Evolutionary conservation across 2,888 invertebrate genomes (phyloP).

Genomic region (Pyralis farinalis): DNA sequence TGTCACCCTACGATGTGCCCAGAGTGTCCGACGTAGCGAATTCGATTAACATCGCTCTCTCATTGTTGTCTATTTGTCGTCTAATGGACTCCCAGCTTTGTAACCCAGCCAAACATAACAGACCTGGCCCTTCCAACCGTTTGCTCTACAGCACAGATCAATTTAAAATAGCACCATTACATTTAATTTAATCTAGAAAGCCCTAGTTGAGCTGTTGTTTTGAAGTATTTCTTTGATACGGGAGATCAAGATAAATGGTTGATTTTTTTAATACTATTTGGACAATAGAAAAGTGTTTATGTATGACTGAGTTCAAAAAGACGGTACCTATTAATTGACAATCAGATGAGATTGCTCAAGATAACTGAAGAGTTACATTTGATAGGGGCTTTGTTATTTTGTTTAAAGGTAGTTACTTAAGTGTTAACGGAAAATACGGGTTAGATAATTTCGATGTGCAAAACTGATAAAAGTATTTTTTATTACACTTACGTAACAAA

Average conservation of each 20-base stretch:
- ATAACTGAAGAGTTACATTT: slow-evolving; percentile 34
- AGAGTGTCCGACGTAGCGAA: slow-evolving; percentile 45
- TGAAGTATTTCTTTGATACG: slow-evolving; percentile 18
- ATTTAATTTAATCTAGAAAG: slow-evolving; percentile 16
- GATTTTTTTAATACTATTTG: slow-evolving; percentile 11
- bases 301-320: slow-evolving; percentile 48
- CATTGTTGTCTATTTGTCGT: slow-evolving; percentile 55
- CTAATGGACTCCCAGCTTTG: slow-evolving; percentile 45
- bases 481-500: too few relatives aligned
- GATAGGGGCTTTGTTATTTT: slow-evolving; percentile 22
- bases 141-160: slow-evolving; percentile 23
- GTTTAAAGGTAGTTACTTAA: slow-evolving; percentile 14
- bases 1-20: slow-evolving; percentile 31
- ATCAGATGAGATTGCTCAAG: slow-evolving; percentile 35
- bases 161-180: slow-evolving; percentile 20
- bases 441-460: neutral
- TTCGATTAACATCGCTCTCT: slow-evolving; percentile 58
- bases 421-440: slow-evolving; percentile 20
- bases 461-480: too few relatives aligned
- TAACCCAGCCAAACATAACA: slow-evolving; percentile 26
- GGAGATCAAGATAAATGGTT: slow-evolving; percentile 31
- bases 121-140: slow-evolving; percentile 25
- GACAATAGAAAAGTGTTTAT: slow-evolving; percentile 46
- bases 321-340: slow-evolving; percentile 31
- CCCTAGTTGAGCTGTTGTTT: slow-evolving; percentile 24